Conservation (phyloP, 2,888 invertebrate species). For the Leucozona laternaria region DNA sequence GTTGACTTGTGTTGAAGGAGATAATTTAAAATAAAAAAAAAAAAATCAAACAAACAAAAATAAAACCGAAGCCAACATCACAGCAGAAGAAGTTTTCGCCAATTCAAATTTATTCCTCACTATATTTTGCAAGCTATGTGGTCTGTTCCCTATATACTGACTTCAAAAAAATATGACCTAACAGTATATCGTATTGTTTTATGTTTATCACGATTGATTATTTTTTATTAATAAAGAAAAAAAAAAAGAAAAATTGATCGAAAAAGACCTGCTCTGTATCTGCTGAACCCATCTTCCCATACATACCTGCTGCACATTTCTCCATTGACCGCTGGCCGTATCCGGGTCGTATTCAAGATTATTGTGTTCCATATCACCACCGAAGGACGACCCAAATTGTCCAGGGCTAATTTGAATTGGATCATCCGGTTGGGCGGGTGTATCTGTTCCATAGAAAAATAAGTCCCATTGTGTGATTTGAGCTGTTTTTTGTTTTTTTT, state of each 20-base stretch:
- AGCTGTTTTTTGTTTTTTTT: slow-evolving; percentile 79
- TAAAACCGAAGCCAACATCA: slow-evolving; percentile 41
- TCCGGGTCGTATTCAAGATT: slow-evolving; percentile 86
- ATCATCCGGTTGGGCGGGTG: slow-evolving; percentile 85
- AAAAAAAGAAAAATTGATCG: slow-evolving; percentile 25
- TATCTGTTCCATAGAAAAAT: slow-evolving; percentile 92
- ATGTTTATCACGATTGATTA: slow-evolving; percentile 54
- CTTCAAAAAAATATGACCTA: slow-evolving; percentile 27
- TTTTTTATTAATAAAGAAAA: slow-evolving; percentile 47
- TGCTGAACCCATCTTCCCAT: not conserved
- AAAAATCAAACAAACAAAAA: too few relatives aligned
- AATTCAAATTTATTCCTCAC: slow-evolving; percentile 66
- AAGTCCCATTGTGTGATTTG: slow-evolving; percentile 91
- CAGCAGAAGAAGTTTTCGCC: slow-evolving; percentile 55
- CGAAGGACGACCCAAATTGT: slow-evolving; percentile 79
- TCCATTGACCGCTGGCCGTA: slow-evolving; percentile 86
- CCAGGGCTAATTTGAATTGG: slow-evolving; percentile 79
- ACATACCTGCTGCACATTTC: slow-evolving; percentile 87
- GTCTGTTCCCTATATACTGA: not conserved
- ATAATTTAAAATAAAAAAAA: slow-evolving; percentile 51
- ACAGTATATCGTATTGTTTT: slow-evolving; percentile 2
- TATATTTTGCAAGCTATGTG: slow-evolving; percentile 17
- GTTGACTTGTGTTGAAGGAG: slow-evolving; percentile 64
- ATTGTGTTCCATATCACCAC: slow-evolving; percentile 86
- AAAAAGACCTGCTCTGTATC: not conserved